Evolutionary conservation across 2,113 vertebrate genomes (phyloP).

Genomic region (Ornithorhynchus anatinus): DNA sequence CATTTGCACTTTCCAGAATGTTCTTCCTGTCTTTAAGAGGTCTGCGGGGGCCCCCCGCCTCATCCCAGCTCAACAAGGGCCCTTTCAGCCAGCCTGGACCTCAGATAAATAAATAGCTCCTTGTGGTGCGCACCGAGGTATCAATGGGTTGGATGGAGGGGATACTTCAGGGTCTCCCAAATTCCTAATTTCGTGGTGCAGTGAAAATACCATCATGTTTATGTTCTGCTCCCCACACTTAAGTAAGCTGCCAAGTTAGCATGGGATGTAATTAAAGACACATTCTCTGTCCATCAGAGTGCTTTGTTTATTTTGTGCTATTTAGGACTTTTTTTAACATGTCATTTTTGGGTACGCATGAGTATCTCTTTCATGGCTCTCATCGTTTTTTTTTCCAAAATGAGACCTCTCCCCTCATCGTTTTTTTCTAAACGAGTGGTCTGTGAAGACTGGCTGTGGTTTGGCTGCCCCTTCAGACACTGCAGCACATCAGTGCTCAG

Average conservation of each 20-base stretch:
- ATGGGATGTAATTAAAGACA: conserved; percentile 55
- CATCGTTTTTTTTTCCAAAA: background rate
- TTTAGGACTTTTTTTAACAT: conserved; percentile 46
- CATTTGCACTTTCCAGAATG: no score
- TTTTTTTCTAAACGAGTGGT: background rate
- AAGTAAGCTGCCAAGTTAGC: conserved; percentile 17
- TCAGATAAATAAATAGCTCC: no score
- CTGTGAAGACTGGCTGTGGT: conserved; percentile 41
- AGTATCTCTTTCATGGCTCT: conserved; percentile 46
- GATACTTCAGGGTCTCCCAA: no score
- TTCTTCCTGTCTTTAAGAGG: no score
- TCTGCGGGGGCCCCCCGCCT: no score
- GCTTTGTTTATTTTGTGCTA: conserved; percentile 54
- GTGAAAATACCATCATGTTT: no score
- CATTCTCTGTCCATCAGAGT: conserved; percentile 41
- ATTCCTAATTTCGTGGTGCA: no score
- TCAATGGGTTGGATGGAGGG: no score
- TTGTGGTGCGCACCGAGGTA: no score
- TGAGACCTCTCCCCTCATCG: background rate
- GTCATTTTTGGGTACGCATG: conserved; percentile 27
- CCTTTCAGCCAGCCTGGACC: no score
- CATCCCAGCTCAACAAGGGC: no score
- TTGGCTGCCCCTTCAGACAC: conserved; percentile 17
- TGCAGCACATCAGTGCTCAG: no score
- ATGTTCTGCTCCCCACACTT: background rate